A percentile compares a stretch with the other conserved stretches of the same genome.
Evolutionary conservation across 2,888 invertebrate species (phyloP).

Genomic region (Automeris io): DNA sequence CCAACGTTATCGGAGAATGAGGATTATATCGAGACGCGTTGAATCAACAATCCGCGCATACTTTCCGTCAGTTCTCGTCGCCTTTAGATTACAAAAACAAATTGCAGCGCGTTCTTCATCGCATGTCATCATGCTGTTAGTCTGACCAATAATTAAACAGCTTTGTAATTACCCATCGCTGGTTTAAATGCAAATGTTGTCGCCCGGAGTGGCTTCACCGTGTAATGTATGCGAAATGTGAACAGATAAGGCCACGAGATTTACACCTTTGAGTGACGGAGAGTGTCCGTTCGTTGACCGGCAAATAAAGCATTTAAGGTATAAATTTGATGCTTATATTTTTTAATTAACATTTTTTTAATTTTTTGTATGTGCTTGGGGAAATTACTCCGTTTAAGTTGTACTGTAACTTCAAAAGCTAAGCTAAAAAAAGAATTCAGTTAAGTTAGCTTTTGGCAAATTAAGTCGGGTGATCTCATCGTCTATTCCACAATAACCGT

Average conservation of each 20-base stretch:
- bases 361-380: too few relatives aligned
- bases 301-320: slow-evolving; percentile 9
- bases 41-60: slow-evolving; percentile 10
- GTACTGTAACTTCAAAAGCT: too few relatives aligned
- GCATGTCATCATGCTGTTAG: slow-evolving; percentile 43
- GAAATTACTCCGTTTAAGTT: too few relatives aligned
- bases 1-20: slow-evolving; percentile 7
- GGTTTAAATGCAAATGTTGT: slow-evolving; percentile 72
- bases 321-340: slow-evolving; percentile 5
- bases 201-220: slow-evolving; percentile 46
- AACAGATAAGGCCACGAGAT: slow-evolving; percentile 64
- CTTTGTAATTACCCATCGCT: slow-evolving; percentile 63
- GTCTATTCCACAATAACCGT: too few relatives aligned
- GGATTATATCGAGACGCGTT: slow-evolving; percentile 8
- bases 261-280: slow-evolving; percentile 56
- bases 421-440: too few relatives aligned
- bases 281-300: slow-evolving; percentile 54
- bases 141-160: slow-evolving; percentile 57
- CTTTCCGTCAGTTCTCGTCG: slow-evolving; percentile 4
- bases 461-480: too few relatives aligned
- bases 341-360: too few relatives aligned
- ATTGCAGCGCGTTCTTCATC: slow-evolving; percentile 57
- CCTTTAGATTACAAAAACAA: slow-evolving; percentile 62
- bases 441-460: too few relatives aligned
- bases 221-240: slow-evolving; percentile 52